Evolutionary conservation across 2,113 vertebrate genomes (phyloP), one percentile per base, ranked within the genome.

Genomic region (Polypterus senegalus): DNA sequence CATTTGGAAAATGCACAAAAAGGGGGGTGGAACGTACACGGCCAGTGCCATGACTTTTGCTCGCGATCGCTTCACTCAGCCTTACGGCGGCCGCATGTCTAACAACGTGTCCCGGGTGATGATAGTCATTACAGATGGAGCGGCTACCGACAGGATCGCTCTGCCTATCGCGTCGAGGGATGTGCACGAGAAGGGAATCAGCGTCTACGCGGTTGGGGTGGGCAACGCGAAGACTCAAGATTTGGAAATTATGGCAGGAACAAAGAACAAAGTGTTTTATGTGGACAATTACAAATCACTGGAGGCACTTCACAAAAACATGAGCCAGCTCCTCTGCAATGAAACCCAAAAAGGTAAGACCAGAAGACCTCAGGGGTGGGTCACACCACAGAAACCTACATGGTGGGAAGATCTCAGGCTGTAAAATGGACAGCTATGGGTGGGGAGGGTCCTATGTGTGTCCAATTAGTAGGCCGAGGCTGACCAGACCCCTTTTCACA

Each of bases 81-180:
- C 45, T 4, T 11, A 82, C 4, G 84, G 87, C 4, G 85, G 88
- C 0, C 72, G 81, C 4, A 62, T 57, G 0, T 64, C 59, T 2
- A 45, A 57, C 8, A 44, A 69, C 1, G 65, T 88, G 49, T 71
- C 82, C 2, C 81, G 81, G 71, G 76, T 90, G 48, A 67, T 91
- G 48, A 70, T 89, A 67, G 74, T 89, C 54, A 84, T 92, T 67
- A 90, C 87, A 3, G 87, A 87, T 9, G 84, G 85, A 2, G 67
- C 75, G 1, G 81, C 86, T 1, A 79, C 73, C 0, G 83, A 86
- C 55, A 48, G 0, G 2, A 0, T 54, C 5, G 61, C 47, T 3
- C 77, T 89, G 57, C 48, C 4, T 1, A 45, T 46, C 3, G 64
- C 71, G 0, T 70, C 80, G 1, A 0, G 10, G 57, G 67, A 70